Conservation (phyloP, 2,797 vertebrate species). For the Fundulus diaphanus region DNA sequence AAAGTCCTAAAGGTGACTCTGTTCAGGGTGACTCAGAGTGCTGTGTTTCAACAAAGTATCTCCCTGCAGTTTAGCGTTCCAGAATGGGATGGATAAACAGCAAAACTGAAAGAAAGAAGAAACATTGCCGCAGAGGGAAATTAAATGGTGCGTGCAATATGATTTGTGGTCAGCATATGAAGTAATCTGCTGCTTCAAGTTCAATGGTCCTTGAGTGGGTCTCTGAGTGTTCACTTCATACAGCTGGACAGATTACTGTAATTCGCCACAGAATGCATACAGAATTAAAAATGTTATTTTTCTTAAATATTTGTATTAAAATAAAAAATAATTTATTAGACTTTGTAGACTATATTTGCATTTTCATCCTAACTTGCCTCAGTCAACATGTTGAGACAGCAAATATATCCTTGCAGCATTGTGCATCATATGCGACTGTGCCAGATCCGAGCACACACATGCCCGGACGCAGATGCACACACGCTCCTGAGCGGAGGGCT, state of each 20-base stretch:
- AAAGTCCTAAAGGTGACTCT: neutral
- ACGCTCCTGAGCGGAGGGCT: constrained; percentile 69
- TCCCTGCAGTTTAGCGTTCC: neutral
- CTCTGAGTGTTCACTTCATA: constrained; percentile 3
- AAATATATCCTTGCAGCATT: constrained; percentile 39
- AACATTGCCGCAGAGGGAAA: constrained; percentile 44
- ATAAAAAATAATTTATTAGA: constrained; percentile 21
- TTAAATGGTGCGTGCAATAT: constrained; percentile 22
- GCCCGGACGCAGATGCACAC: constrained; percentile 53
- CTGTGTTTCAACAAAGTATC: neutral
- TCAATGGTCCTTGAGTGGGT: constrained; percentile 4
- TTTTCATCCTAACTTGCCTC: neutral
- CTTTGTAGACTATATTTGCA: constrained; percentile 10
- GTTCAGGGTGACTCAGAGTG: neutral
- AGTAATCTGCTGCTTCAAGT: constrained; percentile 5
- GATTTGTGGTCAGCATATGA: constrained; percentile 28
- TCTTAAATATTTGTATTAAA: constrained; percentile 26
- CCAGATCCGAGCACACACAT: constrained; percentile 53
- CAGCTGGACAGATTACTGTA: neutral
- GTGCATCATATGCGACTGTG: constrained; percentile 55
- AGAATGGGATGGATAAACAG: neutral
- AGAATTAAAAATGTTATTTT: neutral
- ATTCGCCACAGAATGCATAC: neutral
- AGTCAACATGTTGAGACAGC: constrained; percentile 5
- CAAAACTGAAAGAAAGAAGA: constrained; percentile 24